These are phyloP conservation scores for Mastomys natalensis DNA, from an alignment of 2,113 vertebrate species.

Conservation along the genomic window DNA sequence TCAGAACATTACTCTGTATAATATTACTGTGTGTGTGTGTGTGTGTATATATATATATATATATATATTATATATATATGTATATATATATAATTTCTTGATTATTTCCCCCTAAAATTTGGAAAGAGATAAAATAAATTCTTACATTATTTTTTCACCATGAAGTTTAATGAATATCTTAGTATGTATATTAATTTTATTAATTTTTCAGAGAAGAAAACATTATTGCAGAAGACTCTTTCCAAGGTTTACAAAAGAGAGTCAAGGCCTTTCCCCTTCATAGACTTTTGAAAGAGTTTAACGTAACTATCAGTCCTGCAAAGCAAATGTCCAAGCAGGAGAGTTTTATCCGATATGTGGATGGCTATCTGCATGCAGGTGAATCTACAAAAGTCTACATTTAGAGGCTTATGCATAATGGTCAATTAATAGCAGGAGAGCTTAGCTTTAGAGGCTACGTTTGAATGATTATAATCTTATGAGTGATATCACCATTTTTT, in stretches of 20 bases:
- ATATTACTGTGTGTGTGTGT: too few species aligned
- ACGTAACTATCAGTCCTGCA: background rate
- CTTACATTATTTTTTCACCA: background rate
- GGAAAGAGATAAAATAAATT: background rate
- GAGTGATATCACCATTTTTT: background rate
- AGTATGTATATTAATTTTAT: background rate
- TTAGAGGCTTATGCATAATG: background rate
- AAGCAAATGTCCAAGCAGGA: background rate
- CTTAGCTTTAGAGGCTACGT: background rate
- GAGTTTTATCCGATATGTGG: background rate
- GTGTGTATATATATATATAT: background rate
- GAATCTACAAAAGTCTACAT: background rate
- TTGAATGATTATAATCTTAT: background rate
- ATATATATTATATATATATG: background rate
- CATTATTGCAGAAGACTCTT: background rate
- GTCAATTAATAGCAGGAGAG: background rate
- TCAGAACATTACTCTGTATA: background rate
- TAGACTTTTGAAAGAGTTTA: background rate
- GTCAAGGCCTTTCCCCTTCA: background rate
- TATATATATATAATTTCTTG: background rate
- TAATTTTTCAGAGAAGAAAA: background rate
- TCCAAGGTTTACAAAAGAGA: background rate
- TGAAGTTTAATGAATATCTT: conserved; percentile 14
- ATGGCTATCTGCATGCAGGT: conserved; percentile 9
- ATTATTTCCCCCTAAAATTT: background rate